phyloP scores from a whole-genome alignment of 2,113 vertebrate species.

The Cryptomyrus ogoouensis region DNA sequence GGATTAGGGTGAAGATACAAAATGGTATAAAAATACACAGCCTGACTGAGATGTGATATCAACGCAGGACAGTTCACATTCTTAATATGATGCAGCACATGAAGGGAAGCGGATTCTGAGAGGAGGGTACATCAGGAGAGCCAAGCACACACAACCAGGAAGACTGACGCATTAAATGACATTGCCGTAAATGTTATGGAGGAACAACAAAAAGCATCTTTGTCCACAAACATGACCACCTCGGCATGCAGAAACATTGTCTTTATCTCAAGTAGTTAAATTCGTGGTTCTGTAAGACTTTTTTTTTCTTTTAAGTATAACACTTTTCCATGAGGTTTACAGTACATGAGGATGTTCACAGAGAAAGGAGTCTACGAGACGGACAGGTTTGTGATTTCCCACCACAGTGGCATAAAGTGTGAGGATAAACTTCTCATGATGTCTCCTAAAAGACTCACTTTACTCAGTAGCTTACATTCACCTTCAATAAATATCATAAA shows the following conservation, averaged over 20 bases:
- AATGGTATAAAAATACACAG: conserved; percentile 92
- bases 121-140: conserved; percentile 39
- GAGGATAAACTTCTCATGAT: conserved; percentile 43
- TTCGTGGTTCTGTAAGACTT: conserved; percentile 56
- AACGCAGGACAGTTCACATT: conserved; percentile 53
- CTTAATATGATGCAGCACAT: conserved; percentile 55
- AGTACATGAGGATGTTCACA: conserved; percentile 42
- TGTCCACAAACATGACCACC: conserved; percentile 59
- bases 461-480: conserved; percentile 73
- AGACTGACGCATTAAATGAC: conserved; percentile 42
- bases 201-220: conserved; percentile 35
- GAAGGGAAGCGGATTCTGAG: conserved; percentile 41
- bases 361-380: conserved; percentile 45
- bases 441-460: conserved; percentile 40
- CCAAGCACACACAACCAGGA: conserved; percentile 44
- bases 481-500: conserved; percentile 77
- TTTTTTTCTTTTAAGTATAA: conserved; percentile 37
- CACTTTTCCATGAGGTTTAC: conserved; percentile 54
- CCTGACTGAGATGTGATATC: conserved; percentile 78
- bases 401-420: conserved; percentile 58
- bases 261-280: conserved; percentile 54
- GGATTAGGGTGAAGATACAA: conserved; percentile 70
- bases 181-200: conserved; percentile 75
- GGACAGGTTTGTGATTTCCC: conserved; percentile 65
- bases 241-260: conserved; percentile 61